phyloP scores from a whole-genome alignment of 2,888 invertebrate species.

The Timandra comae region DNA sequence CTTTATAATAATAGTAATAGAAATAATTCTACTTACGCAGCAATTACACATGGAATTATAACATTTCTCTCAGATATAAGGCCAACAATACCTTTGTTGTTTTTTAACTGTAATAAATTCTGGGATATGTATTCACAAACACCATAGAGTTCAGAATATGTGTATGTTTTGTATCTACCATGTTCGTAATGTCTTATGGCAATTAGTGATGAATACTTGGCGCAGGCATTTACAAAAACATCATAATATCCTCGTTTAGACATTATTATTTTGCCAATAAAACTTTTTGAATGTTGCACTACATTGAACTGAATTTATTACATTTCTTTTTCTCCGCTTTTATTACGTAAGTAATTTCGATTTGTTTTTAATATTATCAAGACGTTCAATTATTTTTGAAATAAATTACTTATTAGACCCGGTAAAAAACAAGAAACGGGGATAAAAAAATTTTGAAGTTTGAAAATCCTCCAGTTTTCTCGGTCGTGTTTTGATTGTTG shows the following conservation, averaged over 20 bases:
- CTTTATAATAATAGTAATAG: neutral
- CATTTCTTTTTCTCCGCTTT: too few species aligned
- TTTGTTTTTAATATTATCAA: too few species aligned
- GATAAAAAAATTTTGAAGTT: too few species aligned
- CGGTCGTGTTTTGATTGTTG: too few species aligned
- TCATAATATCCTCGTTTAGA: slow-evolving; percentile 60
- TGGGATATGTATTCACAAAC: slow-evolving; percentile 64
- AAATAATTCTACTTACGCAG: slow-evolving; percentile 62
- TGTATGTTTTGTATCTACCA: slow-evolving; percentile 46
- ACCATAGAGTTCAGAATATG: slow-evolving; percentile 65
- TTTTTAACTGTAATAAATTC: slow-evolving; percentile 50
- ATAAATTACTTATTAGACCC: too few species aligned
- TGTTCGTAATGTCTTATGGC: slow-evolving; percentile 51
- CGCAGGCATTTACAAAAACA: slow-evolving; percentile 58
- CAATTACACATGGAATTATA: slow-evolving; percentile 70
- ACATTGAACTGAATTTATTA: too few species aligned
- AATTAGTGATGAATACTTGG: slow-evolving; percentile 45
- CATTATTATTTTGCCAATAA: too few species aligned
- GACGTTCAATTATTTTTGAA: too few species aligned
- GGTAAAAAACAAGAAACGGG: too few species aligned
- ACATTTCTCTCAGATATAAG: slow-evolving; percentile 68
- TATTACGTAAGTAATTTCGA: too few species aligned
- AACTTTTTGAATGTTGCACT: too few species aligned
- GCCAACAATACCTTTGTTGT: slow-evolving; percentile 59
- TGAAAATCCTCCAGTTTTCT: too few species aligned